phyloP scores from a whole-genome alignment of 2,888 invertebrate genomes.

The Glyphotaelius pellucidus region DNA sequence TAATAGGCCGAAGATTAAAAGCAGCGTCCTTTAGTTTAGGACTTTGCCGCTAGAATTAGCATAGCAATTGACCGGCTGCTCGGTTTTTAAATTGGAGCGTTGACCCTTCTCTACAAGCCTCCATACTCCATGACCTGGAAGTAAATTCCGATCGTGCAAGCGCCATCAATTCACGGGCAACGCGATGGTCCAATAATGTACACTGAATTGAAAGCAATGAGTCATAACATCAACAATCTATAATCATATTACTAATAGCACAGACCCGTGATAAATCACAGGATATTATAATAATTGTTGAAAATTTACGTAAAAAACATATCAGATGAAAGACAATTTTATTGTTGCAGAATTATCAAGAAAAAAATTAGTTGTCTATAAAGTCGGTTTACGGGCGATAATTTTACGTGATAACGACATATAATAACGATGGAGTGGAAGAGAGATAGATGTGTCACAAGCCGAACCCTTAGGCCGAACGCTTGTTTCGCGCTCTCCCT shows the following conservation, averaged over 20 bases:
- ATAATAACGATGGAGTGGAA: no score
- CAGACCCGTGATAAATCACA: no score
- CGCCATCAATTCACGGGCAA: background rate
- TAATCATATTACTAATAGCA: background rate
- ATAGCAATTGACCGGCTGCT: constrained; percentile 21
- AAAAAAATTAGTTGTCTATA: no score
- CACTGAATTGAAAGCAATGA: background rate
- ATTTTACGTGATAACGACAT: no score
- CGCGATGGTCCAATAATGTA: background rate
- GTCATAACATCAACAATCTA: background rate
- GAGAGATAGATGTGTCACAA: no score
- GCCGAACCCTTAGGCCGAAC: no score
- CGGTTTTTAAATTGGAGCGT: constrained; percentile 22
- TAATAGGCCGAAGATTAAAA: background rate
- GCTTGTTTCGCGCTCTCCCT: no score
- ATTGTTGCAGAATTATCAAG: no score
- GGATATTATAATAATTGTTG: no score
- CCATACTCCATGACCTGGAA: background rate
- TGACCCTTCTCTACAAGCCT: background rate
- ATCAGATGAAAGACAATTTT: no score
- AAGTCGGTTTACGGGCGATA: no score
- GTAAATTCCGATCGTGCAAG: background rate
- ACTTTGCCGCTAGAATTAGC: background rate
- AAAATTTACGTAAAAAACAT: no score
- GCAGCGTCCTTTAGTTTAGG: background rate